phyloP scores from a whole-genome alignment of 1,140 invertebrate genomes.

The Euura lappo region DNA sequence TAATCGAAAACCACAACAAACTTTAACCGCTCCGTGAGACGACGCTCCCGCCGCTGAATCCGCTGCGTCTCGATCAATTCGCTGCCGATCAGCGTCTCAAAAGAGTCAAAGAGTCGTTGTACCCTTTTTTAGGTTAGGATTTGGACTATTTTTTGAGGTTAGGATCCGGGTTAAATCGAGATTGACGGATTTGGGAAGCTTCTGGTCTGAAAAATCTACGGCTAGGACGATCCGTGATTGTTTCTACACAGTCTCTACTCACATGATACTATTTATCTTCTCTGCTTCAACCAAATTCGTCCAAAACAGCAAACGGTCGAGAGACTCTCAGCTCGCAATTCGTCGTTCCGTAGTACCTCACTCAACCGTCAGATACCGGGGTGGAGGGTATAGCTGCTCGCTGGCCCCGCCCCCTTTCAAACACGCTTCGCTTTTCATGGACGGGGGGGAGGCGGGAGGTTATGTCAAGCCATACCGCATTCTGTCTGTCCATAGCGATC shows the following conservation, averaged over 20 bases:
- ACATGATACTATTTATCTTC: too few species aligned
- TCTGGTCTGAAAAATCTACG: too few species aligned
- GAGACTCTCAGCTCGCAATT: conserved; percentile 39
- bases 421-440: neutral
- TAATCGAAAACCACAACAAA: conserved; percentile 21
- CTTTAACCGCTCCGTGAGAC: neutral
- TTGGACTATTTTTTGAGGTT: too few species aligned
- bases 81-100: too few species aligned
- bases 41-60: neutral
- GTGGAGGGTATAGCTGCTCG: conserved; percentile 21
- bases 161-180: too few species aligned
- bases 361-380: conserved; percentile 23
- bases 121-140: too few species aligned
- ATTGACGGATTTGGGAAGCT: too few species aligned
- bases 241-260: too few species aligned
- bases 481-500: neutral
- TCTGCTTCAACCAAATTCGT: too few species aligned
- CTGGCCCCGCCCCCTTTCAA: conserved; percentile 41
- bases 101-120: too few species aligned
- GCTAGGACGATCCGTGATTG: too few species aligned
- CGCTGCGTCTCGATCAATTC: neutral
- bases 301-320: conserved; percentile 30
- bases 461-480: neutral
- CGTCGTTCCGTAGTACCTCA: conserved; percentile 48
- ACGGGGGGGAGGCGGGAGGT: neutral